These are phyloP conservation scores for Halcyon malimbica DNA, from an alignment of 2,113 vertebrate genomes.

Conservation along the genomic window DNA sequence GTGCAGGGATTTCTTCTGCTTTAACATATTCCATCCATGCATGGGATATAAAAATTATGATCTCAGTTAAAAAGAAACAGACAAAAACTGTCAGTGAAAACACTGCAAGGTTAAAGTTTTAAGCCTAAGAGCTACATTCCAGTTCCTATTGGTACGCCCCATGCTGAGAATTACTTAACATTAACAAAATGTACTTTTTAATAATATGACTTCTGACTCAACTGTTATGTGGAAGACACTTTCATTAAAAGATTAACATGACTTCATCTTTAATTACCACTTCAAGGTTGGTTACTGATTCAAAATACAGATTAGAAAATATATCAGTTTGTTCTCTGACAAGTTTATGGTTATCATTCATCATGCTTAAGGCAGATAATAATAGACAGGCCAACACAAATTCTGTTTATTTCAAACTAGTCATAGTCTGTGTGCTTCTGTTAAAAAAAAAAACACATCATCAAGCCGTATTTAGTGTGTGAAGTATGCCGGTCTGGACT, in stretches of 20 bases:
- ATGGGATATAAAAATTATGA: neutral
- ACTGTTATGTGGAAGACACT: neutral
- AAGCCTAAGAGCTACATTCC: neutral
- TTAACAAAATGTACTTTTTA: neutral
- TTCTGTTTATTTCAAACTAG: neutral
- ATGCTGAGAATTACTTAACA: neutral
- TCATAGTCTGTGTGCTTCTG: neutral
- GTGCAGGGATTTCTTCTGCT: slow-evolving; percentile 28
- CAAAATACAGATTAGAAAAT: slow-evolving; percentile 23
- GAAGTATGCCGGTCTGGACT: neutral
- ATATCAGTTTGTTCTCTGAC: neutral
- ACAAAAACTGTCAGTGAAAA: neutral
- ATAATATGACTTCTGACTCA: slow-evolving; percentile 13
- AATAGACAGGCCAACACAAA: neutral
- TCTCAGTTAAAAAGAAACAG: neutral
- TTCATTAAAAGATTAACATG: neutral
- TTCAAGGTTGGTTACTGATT: slow-evolving; percentile 21
- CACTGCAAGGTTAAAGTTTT: neutral
- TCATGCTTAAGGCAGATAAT: neutral
- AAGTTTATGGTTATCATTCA: neutral
- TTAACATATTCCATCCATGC: neutral
- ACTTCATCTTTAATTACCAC: slow-evolving; percentile 50
- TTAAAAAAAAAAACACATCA: neutral
- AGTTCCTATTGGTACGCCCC: neutral
- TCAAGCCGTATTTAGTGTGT: neutral